Percentiles rank a stretch among this genome's conserved stretches.
Conservation (phyloP, 1,140 invertebrate species). For the Calosoma granatense region DNA sequence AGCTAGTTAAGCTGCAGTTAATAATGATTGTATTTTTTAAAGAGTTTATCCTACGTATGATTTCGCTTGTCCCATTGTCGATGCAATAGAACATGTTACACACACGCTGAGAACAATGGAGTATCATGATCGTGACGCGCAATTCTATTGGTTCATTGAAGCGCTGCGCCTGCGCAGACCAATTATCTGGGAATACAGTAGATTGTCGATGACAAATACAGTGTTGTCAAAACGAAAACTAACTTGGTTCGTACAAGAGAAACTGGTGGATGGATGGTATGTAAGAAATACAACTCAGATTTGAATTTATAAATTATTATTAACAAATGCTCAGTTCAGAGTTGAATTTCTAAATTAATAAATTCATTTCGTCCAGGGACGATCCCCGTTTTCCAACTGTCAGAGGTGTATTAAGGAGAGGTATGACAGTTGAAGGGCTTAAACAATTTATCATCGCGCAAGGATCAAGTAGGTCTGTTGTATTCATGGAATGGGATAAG, state of each 20-base stretch:
- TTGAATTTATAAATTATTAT: too few species aligned
- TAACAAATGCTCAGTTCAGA: too few species aligned
- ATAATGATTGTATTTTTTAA: too few species aligned
- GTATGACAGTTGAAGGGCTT: constrained; percentile 94
- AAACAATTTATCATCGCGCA: constrained; percentile 99
- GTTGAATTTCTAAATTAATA: constrained; percentile 4
- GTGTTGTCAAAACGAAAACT: constrained; percentile 95
- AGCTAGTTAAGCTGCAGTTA: not conserved
- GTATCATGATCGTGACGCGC: constrained; percentile 95
- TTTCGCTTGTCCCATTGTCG: constrained; percentile 99
- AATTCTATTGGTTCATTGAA: constrained; percentile 96
- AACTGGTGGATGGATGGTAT: constrained; percentile 91
- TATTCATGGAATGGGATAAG: constrained; percentile 99
- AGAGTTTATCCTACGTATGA: constrained; percentile 99
- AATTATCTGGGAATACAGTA: constrained; percentile 90
- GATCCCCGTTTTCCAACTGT: constrained; percentile 99
- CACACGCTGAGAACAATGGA: constrained; percentile 96
- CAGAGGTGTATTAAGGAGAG: constrained; percentile 85
- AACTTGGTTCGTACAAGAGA: constrained; percentile 94
- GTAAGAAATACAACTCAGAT: constrained; percentile 25
- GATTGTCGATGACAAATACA: constrained; percentile 90
- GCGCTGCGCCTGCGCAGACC: constrained; percentile 79
- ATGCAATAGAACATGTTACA: constrained; percentile 93
- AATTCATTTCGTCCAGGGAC: constrained; percentile 52
- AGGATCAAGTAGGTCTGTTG: constrained; percentile 93